These are phyloP conservation scores for Gavia stellata DNA, from an alignment of 2,113 vertebrate genomes.

Conservation along the genomic window DNA sequence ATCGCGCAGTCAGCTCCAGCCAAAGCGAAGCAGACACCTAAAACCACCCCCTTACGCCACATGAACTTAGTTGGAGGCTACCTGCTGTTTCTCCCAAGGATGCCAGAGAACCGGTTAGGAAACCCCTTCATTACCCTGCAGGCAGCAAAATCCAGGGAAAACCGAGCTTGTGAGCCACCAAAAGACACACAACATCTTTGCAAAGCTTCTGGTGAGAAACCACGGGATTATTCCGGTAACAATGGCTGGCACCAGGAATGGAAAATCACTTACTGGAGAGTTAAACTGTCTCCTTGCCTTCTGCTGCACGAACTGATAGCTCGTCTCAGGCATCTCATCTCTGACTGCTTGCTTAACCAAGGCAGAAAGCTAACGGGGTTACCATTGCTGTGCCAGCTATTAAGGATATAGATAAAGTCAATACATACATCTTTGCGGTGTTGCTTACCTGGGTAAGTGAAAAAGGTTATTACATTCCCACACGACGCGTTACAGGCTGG, in stretches of 20 bases:
- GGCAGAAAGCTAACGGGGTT: neutral
- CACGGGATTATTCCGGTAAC: neutral
- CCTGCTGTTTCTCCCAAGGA: conserved; percentile 35
- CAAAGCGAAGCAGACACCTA: conserved; percentile 10
- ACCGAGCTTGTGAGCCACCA: neutral
- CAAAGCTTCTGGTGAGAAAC: conserved; percentile 20
- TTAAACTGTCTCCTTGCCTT: conserved; percentile 37
- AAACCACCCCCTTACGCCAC: neutral
- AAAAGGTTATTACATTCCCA: conserved; percentile 29
- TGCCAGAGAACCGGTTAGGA: conserved; percentile 44
- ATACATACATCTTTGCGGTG: neutral
- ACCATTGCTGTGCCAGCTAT: neutral
- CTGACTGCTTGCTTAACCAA: neutral
- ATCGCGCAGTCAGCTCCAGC: conserved; percentile 3
- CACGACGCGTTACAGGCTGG: neutral
- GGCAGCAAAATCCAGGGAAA: conserved; percentile 36
- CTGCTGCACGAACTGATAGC: conserved; percentile 24
- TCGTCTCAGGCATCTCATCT: conserved; percentile 2
- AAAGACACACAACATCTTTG: conserved; percentile 17
- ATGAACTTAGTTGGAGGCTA: neutral
- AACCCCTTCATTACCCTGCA: neutral
- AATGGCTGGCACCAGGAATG: conserved; percentile 49
- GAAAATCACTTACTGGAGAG: conserved; percentile 27
- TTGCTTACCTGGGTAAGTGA: neutral
- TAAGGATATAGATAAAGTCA: neutral